Evolutionary conservation across 2,113 vertebrate species (phyloP).

Genomic region (Camelus bactrianus): DNA sequence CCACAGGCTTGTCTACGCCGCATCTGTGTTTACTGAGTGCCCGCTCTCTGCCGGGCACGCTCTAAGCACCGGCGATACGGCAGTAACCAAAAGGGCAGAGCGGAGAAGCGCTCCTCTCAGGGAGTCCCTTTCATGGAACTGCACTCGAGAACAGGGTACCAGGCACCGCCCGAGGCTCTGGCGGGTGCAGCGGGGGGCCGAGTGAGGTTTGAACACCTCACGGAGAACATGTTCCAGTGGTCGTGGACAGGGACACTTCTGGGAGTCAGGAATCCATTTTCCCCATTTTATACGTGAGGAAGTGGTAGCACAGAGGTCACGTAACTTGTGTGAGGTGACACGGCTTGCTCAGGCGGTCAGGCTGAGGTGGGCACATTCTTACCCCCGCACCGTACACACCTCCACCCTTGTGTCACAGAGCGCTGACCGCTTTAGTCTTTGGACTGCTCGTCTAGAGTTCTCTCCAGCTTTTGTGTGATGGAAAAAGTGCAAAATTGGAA

Average conservation of each 20-base stretch:
- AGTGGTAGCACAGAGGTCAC: not conserved
- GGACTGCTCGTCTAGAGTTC: not conserved
- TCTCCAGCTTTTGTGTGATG: not conserved
- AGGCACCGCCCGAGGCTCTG: not conserved
- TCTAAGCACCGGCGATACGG: not conserved
- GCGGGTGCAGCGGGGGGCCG: too few species aligned
- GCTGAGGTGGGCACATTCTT: not conserved
- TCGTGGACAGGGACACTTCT: not conserved
- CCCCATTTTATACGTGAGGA: not conserved
- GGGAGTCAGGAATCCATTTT: not conserved
- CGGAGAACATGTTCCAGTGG: not conserved
- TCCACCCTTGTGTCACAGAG: not conserved
- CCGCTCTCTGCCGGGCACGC: not conserved
- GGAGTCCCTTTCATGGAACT: not conserved
- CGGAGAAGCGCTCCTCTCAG: not conserved
- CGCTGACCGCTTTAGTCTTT: fast-evolving
- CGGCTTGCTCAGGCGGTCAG: not conserved
- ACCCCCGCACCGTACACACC: fast-evolving
- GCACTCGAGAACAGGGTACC: not conserved
- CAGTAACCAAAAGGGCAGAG: not conserved
- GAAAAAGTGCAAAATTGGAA: not conserved
- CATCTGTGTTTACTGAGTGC: not conserved
- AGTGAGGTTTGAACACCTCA: not conserved
- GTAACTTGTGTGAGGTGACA: not conserved
- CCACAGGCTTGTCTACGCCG: not conserved